Evolutionary conservation across 2,797 vertebrate genomes (phyloP), one percentile per base, ranked within the genome.

Genomic region (Distichodus sexfasciatus): DNA sequence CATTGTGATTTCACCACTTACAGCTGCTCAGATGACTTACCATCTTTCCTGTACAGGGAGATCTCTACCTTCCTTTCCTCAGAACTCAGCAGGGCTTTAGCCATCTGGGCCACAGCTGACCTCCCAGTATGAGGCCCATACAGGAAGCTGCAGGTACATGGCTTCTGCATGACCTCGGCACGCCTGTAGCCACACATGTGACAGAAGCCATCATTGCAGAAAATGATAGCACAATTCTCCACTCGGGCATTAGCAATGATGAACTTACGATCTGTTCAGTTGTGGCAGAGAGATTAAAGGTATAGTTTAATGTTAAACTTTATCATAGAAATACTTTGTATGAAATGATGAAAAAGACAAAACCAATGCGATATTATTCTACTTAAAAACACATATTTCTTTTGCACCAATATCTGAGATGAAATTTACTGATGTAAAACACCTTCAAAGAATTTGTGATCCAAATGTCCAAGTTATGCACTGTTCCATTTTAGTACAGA

Each of bases 181-280:
- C 94, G 88, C 3, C 88, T 92, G 87, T 94, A 95, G 6, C 95
- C 94, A 2, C 93, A 94, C 87, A 96, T 92, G 60, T 83, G 83
- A 14, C 95, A 96, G 87, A 96, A 96, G 41, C 90, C 94, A 74
- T 96, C 93, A 66, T 94, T 96, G 77, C 95, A 95, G 88, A 95
- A 96, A 79, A 96, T 96, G 80, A 96, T 94, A 3, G 94, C 94
- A 3, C 94, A 96, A 88, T 94, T 95, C 81, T 94, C 91, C 81
- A 94, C 94, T 0, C 91, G 92, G 0, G 94, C 94, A 23, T 95
- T 95, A 75, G 92, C 94, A 5, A 96, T 96, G 85, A 96, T 89
- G 81, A 96, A 96, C 84, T 93, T 95, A 38, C 93, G 92, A 83
- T 93, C 94, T 95, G 81, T 1, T 0, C 43, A 29, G 43, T 15